These are phyloP conservation scores for Malurus elegans DNA, from an alignment of 2,113 vertebrate genomes.

Conservation along the genomic window DNA sequence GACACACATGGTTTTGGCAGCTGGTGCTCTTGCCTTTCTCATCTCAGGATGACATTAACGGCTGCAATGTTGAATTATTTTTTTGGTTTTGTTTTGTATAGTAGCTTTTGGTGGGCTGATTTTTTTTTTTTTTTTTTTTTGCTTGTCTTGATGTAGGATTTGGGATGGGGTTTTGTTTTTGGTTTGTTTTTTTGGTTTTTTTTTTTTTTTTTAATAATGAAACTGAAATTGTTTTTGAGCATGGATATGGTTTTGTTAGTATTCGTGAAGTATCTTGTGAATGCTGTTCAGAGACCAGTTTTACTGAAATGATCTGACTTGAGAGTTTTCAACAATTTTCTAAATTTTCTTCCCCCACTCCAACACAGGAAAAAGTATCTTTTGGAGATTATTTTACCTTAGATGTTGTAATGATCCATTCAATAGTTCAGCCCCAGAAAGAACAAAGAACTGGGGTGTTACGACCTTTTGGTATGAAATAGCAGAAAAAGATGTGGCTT, in stretches of 20 bases:
- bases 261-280: not conserved
- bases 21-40: not conserved
- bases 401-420: not conserved
- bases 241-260: not conserved
- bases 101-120: rapidly evolving
- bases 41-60: not conserved
- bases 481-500: not conserved
- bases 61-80: rapidly evolving
- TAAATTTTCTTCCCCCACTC: rapidly evolving
- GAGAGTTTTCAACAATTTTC: not conserved
- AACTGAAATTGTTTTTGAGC: not conserved
- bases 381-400: not conserved
- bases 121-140: not conserved
- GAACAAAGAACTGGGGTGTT: not conserved
- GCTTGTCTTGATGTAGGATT: not conserved
- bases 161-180: rapidly evolving
- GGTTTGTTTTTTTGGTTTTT: not conserved
- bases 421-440: not conserved
- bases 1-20: not conserved
- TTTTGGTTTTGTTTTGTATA: not conserved
- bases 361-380: not conserved
- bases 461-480: not conserved
- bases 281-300: not conserved
- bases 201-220: not conserved
- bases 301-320: not conserved